Percentiles rank a stretch among this genome's conserved stretches.
Evolutionary conservation across 2,797 vertebrate species (phyloP).

Genomic region (Clamator glandarius): DNA sequence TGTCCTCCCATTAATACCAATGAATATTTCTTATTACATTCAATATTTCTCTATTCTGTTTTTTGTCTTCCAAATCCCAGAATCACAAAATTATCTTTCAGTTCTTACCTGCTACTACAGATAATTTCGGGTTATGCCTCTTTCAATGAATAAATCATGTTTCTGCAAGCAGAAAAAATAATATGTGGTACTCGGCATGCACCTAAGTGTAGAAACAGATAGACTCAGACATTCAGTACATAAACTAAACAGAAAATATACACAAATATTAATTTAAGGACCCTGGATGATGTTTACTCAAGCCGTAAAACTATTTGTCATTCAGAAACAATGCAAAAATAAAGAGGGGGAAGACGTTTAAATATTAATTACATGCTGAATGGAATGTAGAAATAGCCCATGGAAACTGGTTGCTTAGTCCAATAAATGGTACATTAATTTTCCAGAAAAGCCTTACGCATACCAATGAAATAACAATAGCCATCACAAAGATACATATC

Average conservation of each 20-base stretch:
- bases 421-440: conserved; percentile 29
- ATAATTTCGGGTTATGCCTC: not conserved
- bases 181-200: not conserved
- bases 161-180: not conserved
- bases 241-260: conserved; percentile 44
- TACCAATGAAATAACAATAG: conserved; percentile 25
- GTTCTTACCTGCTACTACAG: not conserved
- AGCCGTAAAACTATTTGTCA: conserved; percentile 53
- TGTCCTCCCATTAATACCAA: not conserved
- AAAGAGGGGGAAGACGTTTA: not conserved
- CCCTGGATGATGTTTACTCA: conserved; percentile 34
- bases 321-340: conserved; percentile 53
- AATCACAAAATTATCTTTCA: not conserved
- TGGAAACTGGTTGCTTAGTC: not conserved
- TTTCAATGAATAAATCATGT: not conserved
- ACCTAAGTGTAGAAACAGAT: not conserved
- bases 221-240: not conserved
- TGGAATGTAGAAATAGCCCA: not conserved
- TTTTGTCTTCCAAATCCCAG: not conserved
- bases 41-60: not conserved
- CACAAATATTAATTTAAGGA: conserved; percentile 38
- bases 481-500: not conserved
- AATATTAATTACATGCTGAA: conserved; percentile 60
- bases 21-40: not conserved
- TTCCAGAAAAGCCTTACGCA: not conserved